These are phyloP conservation scores for Andrena fulva DNA, from an alignment of 2,888 invertebrate species.

Conservation along the genomic window DNA sequence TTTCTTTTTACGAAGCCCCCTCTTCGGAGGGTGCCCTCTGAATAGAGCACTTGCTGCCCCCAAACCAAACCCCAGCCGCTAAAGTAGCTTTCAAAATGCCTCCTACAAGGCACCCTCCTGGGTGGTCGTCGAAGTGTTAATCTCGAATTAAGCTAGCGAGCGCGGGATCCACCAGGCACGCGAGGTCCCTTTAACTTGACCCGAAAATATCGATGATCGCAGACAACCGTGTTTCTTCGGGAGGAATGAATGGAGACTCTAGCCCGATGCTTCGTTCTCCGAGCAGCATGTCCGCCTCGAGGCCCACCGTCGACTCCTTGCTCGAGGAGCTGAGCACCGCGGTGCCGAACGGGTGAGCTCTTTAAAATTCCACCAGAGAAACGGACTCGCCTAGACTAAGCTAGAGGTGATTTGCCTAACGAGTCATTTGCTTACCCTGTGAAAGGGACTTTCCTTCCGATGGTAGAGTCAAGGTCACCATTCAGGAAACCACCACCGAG, in stretches of 20 bases:
- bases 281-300: constrained; percentile 82
- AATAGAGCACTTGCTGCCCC: no score
- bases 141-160: no score
- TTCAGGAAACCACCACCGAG: constrained; percentile 85
- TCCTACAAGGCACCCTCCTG: no score
- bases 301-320: constrained; percentile 95
- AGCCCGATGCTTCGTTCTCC: constrained; percentile 82
- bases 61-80: no score
- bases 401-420: neutral
- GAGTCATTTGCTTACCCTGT: constrained; percentile 41
- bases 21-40: no score
- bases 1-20: no score
- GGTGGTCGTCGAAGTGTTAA: no score
- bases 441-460: constrained; percentile 81
- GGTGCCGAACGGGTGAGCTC: constrained; percentile 90
- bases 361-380: neutral
- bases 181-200: neutral
- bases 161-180: no score
- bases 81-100: no score
- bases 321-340: constrained; percentile 94
- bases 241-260: constrained; percentile 74
- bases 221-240: constrained; percentile 76
- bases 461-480: constrained; percentile 84
- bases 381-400: neutral
- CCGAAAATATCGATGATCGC: constrained; percentile 48